phyloP scores from a whole-genome alignment of 2,113 vertebrate genomes.

The Desmodus rotundus region DNA sequence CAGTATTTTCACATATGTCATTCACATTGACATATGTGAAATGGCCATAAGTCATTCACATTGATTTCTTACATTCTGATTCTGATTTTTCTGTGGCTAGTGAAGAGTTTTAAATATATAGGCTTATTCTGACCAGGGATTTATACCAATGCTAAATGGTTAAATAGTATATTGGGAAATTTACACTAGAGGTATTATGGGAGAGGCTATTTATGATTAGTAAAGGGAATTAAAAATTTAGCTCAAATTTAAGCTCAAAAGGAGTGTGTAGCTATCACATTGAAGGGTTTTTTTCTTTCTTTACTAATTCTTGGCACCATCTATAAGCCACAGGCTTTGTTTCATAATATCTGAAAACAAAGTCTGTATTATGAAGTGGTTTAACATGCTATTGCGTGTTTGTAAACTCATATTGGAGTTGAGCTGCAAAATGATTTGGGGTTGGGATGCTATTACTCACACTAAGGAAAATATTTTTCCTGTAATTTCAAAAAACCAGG shows the following conservation, averaged over 20 bases:
- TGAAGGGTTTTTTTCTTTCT: neutral
- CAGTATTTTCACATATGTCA: neutral
- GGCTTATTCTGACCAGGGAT: neutral
- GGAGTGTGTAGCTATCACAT: neutral
- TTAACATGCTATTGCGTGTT: slow-evolving; percentile 1
- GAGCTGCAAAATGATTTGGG: neutral
- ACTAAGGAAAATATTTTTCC: neutral
- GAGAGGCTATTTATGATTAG: neutral
- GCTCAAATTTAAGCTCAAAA: neutral
- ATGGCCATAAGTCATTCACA: neutral
- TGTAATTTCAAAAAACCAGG: neutral
- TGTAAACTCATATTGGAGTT: neutral
- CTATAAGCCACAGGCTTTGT: neutral
- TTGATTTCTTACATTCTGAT: neutral
- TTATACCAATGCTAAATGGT: neutral
- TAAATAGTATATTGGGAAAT: neutral
- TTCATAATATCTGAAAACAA: neutral
- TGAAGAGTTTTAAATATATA: neutral
- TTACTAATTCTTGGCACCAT: neutral
- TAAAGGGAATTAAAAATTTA: neutral
- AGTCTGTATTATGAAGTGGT: neutral
- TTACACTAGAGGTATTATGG: neutral
- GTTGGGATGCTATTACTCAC: neutral
- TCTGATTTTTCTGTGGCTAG: neutral
- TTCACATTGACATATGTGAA: neutral